Percentiles rank a stretch among this genome's conserved stretches.
phyloP scores from a whole-genome alignment of 2,888 invertebrate species.

The Zaprionus bogoriensis region DNA sequence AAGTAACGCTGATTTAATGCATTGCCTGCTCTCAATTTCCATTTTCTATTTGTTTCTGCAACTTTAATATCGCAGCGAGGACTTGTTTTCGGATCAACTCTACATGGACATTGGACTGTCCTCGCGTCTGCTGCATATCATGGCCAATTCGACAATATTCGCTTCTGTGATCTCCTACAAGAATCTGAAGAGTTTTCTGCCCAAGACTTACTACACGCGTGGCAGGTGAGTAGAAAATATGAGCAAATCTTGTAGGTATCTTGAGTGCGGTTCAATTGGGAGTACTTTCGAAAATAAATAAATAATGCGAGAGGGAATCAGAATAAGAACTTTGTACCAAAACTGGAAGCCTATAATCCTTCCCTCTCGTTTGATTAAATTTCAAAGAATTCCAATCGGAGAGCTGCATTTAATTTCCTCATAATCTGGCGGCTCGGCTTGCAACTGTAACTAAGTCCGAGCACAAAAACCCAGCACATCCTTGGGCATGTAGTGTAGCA shows the following conservation, averaged over 20 bases:
- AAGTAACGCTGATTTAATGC: slow-evolving; percentile 23
- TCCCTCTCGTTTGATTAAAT: not conserved
- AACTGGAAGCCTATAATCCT: too few relatives aligned
- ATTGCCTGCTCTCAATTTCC: too few relatives aligned
- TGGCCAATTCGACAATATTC: slow-evolving; percentile 82
- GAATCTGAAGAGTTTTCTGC: slow-evolving; percentile 82
- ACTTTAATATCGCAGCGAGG: slow-evolving; percentile 73
- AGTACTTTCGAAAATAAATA: too few relatives aligned
- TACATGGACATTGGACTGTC: slow-evolving; percentile 82
- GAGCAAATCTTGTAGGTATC: too few relatives aligned
- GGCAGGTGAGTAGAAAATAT: slow-evolving; percentile 78
- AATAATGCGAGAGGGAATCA: too few relatives aligned
- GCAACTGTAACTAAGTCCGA: not conserved
- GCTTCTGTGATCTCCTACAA: slow-evolving; percentile 82
- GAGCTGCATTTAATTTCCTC: not conserved
- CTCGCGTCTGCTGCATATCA: slow-evolving; percentile 79
- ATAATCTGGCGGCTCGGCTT: not conserved
- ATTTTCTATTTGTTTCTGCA: not conserved
- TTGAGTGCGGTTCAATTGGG: too few relatives aligned
- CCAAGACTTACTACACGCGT: slow-evolving; percentile 82
- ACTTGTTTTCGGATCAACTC: slow-evolving; percentile 82
- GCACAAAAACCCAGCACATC: not conserved
- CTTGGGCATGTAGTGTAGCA: too few relatives aligned
- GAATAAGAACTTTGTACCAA: too few relatives aligned
- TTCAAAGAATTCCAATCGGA: not conserved